A percentile compares a stretch with the other conserved stretches of the same genome.
phyloP scores from a whole-genome alignment of 1,140 invertebrate species.

The Dreissena rostriformis region DNA sequence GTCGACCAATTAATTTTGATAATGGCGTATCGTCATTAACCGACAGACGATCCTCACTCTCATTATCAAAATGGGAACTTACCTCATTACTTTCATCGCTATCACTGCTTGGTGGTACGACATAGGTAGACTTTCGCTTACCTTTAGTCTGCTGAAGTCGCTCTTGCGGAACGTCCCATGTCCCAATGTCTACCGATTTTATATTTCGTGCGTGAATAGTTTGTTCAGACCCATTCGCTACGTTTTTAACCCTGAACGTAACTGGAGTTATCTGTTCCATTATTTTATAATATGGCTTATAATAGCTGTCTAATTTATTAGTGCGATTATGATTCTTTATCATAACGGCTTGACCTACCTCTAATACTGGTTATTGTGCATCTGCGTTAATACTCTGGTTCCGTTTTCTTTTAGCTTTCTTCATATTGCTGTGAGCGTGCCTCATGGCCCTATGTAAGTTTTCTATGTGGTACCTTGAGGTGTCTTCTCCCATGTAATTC shows the following conservation, averaged over 20 bases:
- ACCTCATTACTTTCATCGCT: background rate
- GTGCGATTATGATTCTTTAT: constrained; percentile 26
- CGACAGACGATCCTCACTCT: too few species aligned
- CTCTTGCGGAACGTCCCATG: constrained; percentile 13
- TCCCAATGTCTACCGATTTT: constrained; percentile 11
- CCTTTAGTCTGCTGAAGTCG: background rate
- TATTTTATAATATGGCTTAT: constrained; percentile 22
- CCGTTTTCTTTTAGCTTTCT: constrained; percentile 9
- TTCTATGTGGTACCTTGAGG: constrained; percentile 2
- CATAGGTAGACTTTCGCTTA: constrained; percentile 13
- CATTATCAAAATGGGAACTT: background rate
- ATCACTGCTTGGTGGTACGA: background rate
- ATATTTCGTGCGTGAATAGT: constrained; percentile 6
- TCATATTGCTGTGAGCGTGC: constrained; percentile 13
- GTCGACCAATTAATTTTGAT: background rate
- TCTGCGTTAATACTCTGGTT: constrained; percentile 2
- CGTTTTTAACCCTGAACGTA: constrained; percentile 19
- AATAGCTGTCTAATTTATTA: constrained; percentile 15
- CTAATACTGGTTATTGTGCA: background rate
- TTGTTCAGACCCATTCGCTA: background rate
- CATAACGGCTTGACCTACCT: constrained; percentile 6
- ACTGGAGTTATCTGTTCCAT: constrained; percentile 18
- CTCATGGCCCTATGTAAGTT: constrained; percentile 22
- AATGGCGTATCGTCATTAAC: background rate
- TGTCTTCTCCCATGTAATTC: constrained; percentile 24